Evolutionary conservation across 2,113 vertebrate genomes (phyloP).

Genomic region (Galeopterus variegatus): DNA sequence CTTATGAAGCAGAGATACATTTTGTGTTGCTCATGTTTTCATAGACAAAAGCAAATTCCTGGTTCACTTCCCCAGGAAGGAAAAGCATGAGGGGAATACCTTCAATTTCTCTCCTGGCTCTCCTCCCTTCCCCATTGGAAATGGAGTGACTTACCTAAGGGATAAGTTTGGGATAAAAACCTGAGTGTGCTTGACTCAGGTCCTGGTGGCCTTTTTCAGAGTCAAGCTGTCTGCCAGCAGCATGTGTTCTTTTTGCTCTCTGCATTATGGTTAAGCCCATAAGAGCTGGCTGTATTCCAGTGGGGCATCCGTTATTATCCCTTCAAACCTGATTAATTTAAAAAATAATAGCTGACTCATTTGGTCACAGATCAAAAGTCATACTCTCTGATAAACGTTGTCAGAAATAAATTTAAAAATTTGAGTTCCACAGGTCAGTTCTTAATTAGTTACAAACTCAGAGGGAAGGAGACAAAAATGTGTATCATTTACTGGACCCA

Average conservation of each 20-base stretch:
- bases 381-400: background rate
- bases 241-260: background rate
- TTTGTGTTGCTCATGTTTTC: background rate
- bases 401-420: background rate
- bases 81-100: background rate
- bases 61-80: background rate
- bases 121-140: background rate
- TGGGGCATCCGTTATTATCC: background rate
- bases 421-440: background rate
- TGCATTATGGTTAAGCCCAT: accelerated
- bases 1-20: background rate
- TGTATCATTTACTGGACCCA: background rate
- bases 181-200: background rate
- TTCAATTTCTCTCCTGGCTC: background rate
- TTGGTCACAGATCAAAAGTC: background rate
- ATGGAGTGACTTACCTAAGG: background rate
- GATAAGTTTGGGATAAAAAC: background rate
- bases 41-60: background rate
- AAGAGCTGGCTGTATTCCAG: background rate
- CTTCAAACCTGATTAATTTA: background rate
- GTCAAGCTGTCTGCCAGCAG: background rate
- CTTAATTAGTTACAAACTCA: background rate
- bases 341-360: background rate
- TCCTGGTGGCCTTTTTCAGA: background rate
- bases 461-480: background rate